These are phyloP conservation scores for Helogale parvula DNA, from an alignment of 2,113 vertebrate genomes.

Conservation along the genomic window DNA sequence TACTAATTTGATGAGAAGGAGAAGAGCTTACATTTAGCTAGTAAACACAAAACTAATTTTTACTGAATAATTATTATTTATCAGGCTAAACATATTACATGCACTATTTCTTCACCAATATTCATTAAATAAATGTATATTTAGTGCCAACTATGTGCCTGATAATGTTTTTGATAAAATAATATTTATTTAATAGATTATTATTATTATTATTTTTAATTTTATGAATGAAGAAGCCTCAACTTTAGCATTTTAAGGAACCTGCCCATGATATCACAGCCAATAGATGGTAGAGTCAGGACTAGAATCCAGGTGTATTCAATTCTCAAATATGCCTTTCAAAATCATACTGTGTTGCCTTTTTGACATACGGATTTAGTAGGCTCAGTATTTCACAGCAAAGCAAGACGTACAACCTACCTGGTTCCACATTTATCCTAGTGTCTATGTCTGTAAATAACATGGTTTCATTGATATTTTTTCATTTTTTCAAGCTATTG, in stretches of 20 bases:
- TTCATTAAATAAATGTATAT: not conserved
- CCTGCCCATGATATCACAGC: not conserved
- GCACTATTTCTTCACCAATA: not conserved
- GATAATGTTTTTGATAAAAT: not conserved
- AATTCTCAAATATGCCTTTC: not conserved
- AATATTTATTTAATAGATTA: not conserved
- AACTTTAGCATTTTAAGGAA: not conserved
- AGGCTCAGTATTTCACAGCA: not conserved
- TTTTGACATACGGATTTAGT: not conserved
- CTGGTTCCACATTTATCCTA: not conserved
- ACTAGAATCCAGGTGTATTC: not conserved
- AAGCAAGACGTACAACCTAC: too few relatives aligned
- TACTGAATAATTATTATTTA: not conserved
- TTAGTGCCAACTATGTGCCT: not conserved
- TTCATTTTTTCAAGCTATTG: not conserved
- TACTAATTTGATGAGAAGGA: not conserved
- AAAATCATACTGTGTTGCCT: not conserved
- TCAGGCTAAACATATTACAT: not conserved
- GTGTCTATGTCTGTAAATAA: constrained; percentile 3
- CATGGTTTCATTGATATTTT: not conserved
- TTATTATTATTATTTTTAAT: not conserved
- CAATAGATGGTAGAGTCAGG: not conserved
- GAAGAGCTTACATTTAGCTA: not conserved
- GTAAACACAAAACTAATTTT: not conserved
- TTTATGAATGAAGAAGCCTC: not conserved